These are phyloP conservation scores for Etheostoma nigrum DNA, from an alignment of 2,797 vertebrate species.

Conservation along the genomic window DNA sequence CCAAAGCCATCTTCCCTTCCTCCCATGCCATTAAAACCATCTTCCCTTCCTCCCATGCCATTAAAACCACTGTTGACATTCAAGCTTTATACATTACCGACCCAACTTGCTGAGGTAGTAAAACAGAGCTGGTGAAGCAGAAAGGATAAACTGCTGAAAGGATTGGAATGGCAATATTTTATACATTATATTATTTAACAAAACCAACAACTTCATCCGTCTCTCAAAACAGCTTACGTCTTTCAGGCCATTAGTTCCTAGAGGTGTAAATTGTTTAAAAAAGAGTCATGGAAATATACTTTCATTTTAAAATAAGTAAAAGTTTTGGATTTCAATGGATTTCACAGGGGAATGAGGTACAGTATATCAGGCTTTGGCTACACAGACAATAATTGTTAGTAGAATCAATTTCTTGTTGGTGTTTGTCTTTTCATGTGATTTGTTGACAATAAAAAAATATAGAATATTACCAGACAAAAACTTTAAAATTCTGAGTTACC, in stretches of 20 bases:
- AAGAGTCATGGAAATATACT: background rate
- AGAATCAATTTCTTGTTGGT: background rate
- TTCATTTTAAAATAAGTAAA: background rate
- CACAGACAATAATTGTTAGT: background rate
- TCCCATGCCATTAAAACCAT: slow-evolving; percentile 33
- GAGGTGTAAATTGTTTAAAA: background rate
- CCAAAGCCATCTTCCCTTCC: slow-evolving; percentile 71
- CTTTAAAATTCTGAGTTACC: slow-evolving; percentile 2
- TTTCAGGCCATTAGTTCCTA: background rate
- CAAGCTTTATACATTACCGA: slow-evolving; percentile 9
- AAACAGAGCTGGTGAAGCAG: slow-evolving; percentile 15
- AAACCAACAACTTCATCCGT: slow-evolving; percentile 5
- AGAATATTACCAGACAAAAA: slow-evolving; percentile 7
- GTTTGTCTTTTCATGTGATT: slow-evolving; percentile 16
- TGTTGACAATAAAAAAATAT: slow-evolving; percentile 7
- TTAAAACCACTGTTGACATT: slow-evolving; percentile 30
- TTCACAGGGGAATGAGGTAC: background rate
- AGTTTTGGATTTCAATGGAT: background rate
- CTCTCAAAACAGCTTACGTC: background rate
- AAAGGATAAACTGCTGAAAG: slow-evolving; percentile 21
- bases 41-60: slow-evolving; percentile 22
- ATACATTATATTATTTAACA: slow-evolving; percentile 10
- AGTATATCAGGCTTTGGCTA: background rate
- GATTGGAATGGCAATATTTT: slow-evolving; percentile 29
- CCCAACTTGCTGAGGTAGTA: slow-evolving; percentile 19